phyloP scores from a whole-genome alignment of 2,797 vertebrate species.

The Botia almorhae region DNA sequence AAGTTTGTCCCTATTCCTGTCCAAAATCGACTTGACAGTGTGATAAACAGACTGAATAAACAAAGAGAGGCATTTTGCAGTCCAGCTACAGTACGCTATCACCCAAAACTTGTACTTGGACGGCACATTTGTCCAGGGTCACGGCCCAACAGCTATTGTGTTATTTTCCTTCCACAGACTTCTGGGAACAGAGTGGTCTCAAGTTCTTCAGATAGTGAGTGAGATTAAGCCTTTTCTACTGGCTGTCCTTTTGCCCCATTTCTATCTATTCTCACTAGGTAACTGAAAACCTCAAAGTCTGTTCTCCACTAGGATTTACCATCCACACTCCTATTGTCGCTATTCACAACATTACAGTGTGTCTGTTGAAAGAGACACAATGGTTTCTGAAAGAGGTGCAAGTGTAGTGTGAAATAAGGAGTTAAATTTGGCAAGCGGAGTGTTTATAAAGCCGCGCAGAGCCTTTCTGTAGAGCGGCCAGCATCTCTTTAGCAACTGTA shows the following conservation, averaged over 20 bases:
- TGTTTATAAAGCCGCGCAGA: conserved; percentile 54
- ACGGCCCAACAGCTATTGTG: conserved; percentile 64
- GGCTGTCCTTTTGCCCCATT: conserved; percentile 54
- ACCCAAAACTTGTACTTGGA: conserved; percentile 12
- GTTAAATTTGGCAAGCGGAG: conserved; percentile 62
- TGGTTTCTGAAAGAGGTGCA: conserved; percentile 60
- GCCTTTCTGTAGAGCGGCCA: conserved; percentile 47
- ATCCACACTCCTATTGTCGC: conserved; percentile 65
- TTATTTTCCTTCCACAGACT: conserved; percentile 54
- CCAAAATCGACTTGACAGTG: neutral
- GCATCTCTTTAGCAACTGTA: conserved; percentile 67
- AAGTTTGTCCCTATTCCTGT: neutral
- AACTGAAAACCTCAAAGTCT: conserved; percentile 64
- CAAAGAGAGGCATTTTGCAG: conserved; percentile 47
- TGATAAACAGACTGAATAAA: conserved; percentile 18
- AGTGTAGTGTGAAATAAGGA: conserved; percentile 65
- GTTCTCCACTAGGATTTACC: conserved; percentile 53
- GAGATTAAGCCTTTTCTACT: conserved; percentile 41
- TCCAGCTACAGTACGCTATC: neutral
- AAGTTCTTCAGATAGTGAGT: conserved; percentile 51
- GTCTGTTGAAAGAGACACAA: conserved; percentile 63
- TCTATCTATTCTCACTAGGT: conserved; percentile 62
- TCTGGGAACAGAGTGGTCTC: conserved; percentile 61
- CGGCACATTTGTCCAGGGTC: conserved; percentile 60
- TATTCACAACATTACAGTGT: conserved; percentile 65